Evolutionary conservation across 2,113 vertebrate genomes (phyloP).

Genomic region (Tichodroma muraria): DNA sequence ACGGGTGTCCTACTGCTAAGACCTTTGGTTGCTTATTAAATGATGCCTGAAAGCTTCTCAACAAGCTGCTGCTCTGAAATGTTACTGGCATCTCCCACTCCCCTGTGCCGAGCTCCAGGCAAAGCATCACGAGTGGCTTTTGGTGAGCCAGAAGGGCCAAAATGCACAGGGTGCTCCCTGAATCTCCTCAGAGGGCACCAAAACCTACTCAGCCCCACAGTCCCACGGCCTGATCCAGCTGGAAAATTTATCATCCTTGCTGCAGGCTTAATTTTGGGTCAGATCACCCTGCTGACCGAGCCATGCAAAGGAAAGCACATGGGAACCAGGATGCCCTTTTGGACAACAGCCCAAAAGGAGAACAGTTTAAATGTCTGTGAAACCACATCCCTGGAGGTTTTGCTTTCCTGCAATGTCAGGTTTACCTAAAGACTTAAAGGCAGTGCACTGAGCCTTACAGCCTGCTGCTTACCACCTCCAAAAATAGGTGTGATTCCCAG

Average conservation of each 20-base stretch:
- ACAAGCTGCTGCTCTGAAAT: neutral
- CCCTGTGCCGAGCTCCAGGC: neutral
- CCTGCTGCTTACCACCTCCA: neutral
- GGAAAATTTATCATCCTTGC: neutral
- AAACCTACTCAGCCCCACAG: neutral
- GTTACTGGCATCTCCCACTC: neutral
- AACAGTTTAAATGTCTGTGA: neutral
- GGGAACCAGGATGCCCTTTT: neutral
- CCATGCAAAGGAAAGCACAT: neutral
- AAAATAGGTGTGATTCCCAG: neutral
- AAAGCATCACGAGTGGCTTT: neutral
- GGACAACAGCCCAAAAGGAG: neutral
- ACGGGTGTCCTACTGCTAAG: neutral
- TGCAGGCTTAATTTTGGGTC: neutral
- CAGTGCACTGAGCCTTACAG: neutral
- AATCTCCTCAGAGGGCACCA: neutral
- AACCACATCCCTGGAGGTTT: neutral
- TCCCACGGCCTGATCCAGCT: neutral
- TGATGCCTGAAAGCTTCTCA: slow-evolving; percentile 3
- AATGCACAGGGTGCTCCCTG: neutral
- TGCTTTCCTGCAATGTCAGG: neutral
- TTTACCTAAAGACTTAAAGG: neutral
- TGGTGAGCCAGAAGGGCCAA: fast-evolving
- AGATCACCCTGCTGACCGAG: neutral
- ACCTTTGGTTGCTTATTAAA: slow-evolving; percentile 35